Base-by-base conservation (phyloP, 23 tunicate species). In the Oikopleura albicans region DNA sequence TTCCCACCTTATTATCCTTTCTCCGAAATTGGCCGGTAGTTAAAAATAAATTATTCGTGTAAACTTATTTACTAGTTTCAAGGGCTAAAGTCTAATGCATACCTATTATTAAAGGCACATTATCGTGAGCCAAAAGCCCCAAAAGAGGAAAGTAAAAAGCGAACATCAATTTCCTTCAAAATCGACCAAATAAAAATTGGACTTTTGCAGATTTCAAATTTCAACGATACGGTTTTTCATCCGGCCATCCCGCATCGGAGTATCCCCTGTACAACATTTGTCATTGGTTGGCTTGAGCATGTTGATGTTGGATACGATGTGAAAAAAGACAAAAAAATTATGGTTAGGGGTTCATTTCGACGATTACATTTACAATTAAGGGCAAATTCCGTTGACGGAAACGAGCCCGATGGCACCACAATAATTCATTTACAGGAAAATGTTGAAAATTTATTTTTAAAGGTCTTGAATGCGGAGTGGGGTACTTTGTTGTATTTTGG, bases 361-460 rank as follows among this genome's bases (percentile, higher is more conserved):
- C 28, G 79, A 71, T 29, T 71, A 2, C 79, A 71, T 29, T 31
- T 71, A 29, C 79, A 71, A 37, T 49, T 49, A 8, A 16, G 79
- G 35, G 79, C 79, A 71, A 71, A 71, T 29, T 71, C 79, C 31
- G 35, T 71, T 71, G 79, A 71, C 37, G 79, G 79, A 2, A 16
- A 71, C 4, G 79, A 71, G 35, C 79, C 79, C 4, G 79, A 71
- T 22, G 35, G 79, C 27, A 71, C 79, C 27, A 71, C 36, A 2
- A 29, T 71, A 2, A 29, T 71, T 31, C 35, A 29, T 29, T 29
- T 71, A 16, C 79, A 71, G 31, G 79, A 71, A 71, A 49, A 8
- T 8, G 8, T 22, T 8, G 16, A 49, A 22, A 49, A n/a, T n/a
- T n/a, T n/a, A n/a, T n/a, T n/a, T n/a, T n/a, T n/a, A n/a, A n/a